phyloP scores from a whole-genome alignment of 2,888 invertebrate species.

The Tuta absoluta region DNA sequence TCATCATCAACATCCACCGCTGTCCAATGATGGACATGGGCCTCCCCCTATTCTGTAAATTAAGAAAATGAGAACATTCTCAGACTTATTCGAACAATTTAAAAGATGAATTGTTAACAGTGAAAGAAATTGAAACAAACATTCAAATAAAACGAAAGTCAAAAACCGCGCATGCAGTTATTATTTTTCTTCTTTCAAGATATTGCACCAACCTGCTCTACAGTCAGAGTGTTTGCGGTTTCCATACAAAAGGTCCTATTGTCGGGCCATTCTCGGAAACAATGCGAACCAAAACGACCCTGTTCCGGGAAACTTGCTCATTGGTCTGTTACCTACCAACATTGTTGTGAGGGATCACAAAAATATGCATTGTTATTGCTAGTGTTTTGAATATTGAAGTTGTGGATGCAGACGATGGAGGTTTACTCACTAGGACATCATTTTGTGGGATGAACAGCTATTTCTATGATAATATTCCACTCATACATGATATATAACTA shows the following conservation, averaged over 20 bases:
- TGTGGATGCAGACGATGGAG: too few species aligned
- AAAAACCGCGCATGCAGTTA: conserved; percentile 23
- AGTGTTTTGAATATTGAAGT: neutral
- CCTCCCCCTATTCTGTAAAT: too few species aligned
- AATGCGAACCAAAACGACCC: conserved; percentile 13
- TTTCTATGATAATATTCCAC: too few species aligned
- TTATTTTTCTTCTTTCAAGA: conserved; percentile 24
- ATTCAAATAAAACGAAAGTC: conserved; percentile 21
- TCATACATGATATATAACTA: too few species aligned
- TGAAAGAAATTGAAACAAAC: neutral
- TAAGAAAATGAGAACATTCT: too few species aligned
- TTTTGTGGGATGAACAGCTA: too few species aligned
- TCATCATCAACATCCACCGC: too few species aligned
- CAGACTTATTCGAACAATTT: too few species aligned
- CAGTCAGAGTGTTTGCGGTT: conserved; percentile 30
- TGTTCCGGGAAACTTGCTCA: conserved; percentile 13
- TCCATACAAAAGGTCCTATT: conserved; percentile 31
- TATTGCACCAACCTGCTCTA: conserved; percentile 12
- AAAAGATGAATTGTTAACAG: too few species aligned
- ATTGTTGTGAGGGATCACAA: conserved; percentile 14
- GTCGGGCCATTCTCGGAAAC: conserved; percentile 22
- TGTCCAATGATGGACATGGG: too few species aligned
- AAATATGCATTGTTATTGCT: conserved; percentile 8
- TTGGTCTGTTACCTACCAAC: conserved; percentile 14
- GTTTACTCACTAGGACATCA: too few species aligned